phyloP scores from a whole-genome alignment of 2,113 vertebrate species.

The Ceuthmochares aereus region DNA sequence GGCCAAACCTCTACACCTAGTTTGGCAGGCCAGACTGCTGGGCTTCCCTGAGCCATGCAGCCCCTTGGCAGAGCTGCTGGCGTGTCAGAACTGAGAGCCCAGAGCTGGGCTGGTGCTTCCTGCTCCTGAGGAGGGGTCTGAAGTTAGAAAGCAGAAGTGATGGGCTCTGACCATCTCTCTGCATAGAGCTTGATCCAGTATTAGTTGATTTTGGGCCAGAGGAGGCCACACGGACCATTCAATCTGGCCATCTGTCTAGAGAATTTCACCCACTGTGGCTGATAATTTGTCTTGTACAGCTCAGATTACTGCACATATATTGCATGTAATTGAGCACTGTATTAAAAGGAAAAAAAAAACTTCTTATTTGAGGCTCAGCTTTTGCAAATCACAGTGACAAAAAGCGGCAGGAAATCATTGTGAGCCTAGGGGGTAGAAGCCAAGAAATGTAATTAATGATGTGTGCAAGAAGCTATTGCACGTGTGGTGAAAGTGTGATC shows the following conservation, averaged over 20 bases:
- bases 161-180: not conserved
- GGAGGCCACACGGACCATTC: not conserved
- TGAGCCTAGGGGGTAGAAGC: not conserved
- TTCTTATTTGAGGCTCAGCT: not conserved
- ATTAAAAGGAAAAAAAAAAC: not conserved
- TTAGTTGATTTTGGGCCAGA: not conserved
- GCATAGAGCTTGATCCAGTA: not conserved
- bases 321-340: not conserved
- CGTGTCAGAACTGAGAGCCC: rapidly evolving
- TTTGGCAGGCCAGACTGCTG: not conserved
- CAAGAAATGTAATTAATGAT: not conserved
- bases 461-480: not conserved
- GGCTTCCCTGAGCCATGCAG: not conserved
- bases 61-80: not conserved
- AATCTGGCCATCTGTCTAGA: not conserved
- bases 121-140: not conserved
- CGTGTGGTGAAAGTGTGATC: not conserved
- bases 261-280: not conserved
- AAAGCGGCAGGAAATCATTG: not conserved
- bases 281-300: not conserved
- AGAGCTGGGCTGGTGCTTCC: not conserved
- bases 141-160: not conserved
- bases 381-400: not conserved
- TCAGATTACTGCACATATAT: not conserved
- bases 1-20: not conserved